Conservation (phyloP, 2,888 invertebrate species). For the Melipona bicolor region DNA sequence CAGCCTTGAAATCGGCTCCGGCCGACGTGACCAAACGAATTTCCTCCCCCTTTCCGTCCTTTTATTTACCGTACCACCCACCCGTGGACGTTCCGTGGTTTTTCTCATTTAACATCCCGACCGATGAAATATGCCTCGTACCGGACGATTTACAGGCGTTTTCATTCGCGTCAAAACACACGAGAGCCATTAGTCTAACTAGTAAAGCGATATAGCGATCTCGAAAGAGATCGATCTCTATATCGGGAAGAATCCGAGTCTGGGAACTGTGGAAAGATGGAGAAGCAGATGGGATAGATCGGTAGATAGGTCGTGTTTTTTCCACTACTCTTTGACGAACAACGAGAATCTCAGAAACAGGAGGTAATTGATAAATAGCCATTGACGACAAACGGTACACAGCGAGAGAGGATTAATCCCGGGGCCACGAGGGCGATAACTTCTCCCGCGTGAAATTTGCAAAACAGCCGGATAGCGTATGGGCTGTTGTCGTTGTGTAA, state of each 20-base stretch:
- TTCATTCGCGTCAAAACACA: constrained; percentile 22
- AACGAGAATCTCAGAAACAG: constrained; percentile 46
- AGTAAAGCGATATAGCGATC: constrained; percentile 1
- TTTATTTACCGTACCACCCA: not conserved
- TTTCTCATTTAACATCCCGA: not conserved
- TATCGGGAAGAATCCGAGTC: too few species aligned
- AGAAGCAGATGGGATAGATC: not conserved
- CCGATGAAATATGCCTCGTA: not conserved
- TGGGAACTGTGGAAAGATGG: not conserved
- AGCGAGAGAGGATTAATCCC: constrained; percentile 73
- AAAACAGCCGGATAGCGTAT: constrained; percentile 80
- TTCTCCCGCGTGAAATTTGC: constrained; percentile 79
- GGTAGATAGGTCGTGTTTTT: not conserved
- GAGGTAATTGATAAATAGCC: constrained; percentile 62
- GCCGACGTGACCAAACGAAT: not conserved
- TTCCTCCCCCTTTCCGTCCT: not conserved
- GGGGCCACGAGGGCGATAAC: constrained; percentile 70
- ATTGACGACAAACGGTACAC: constrained; percentile 51
- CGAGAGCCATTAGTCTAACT: constrained; percentile 2
- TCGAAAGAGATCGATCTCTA: constrained; percentile 6
- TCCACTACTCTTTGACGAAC: too few species aligned
- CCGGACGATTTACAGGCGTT: not conserved
- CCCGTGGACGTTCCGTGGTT: not conserved
- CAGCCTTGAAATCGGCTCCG: constrained; percentile 34
- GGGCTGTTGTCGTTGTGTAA: constrained; percentile 73